Conservation (phyloP, 2,888 invertebrate species). For the Exephanes ischioxanthus region DNA sequence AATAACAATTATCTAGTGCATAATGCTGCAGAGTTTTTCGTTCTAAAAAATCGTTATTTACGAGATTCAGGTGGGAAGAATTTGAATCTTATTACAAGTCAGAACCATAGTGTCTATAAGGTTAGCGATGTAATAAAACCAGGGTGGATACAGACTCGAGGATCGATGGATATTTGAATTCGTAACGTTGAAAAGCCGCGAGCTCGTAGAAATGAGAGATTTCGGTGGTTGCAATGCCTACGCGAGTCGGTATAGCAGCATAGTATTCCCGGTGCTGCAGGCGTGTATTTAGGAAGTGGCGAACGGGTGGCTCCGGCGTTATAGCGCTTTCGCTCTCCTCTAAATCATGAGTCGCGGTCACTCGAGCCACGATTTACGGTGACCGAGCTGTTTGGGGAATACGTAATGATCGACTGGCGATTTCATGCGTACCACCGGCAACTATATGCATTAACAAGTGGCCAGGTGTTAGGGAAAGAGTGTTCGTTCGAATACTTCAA, state of each 20-base stretch:
- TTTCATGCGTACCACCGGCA: slow-evolving; percentile 68
- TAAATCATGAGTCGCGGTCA: slow-evolving; percentile 70
- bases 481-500: slow-evolving; percentile 14
- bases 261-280: slow-evolving; percentile 47
- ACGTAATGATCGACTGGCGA: slow-evolving; percentile 74
- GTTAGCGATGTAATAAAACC: neutral
- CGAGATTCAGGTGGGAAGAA: neutral
- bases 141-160: slow-evolving; percentile 7
- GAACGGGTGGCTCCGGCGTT: slow-evolving; percentile 34
- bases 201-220: slow-evolving; percentile 35
- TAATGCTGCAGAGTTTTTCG: neutral
- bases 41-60: neutral
- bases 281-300: slow-evolving; percentile 60
- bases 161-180: slow-evolving; percentile 56
- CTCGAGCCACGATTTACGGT: slow-evolving; percentile 78
- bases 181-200: slow-evolving; percentile 61
- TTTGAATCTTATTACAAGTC: neutral
- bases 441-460: slow-evolving; percentile 66
- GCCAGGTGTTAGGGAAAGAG: slow-evolving; percentile 29
- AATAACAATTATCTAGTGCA: neutral
- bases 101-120: neutral
- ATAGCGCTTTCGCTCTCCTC: slow-evolving; percentile 43
- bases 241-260: slow-evolving; percentile 9
- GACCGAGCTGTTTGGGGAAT: slow-evolving; percentile 78
- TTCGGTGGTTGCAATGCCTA: slow-evolving; percentile 12